Conservation (phyloP, 2,888 invertebrate genomes). For the Pseudococcus jackbeardsleyi region DNA sequence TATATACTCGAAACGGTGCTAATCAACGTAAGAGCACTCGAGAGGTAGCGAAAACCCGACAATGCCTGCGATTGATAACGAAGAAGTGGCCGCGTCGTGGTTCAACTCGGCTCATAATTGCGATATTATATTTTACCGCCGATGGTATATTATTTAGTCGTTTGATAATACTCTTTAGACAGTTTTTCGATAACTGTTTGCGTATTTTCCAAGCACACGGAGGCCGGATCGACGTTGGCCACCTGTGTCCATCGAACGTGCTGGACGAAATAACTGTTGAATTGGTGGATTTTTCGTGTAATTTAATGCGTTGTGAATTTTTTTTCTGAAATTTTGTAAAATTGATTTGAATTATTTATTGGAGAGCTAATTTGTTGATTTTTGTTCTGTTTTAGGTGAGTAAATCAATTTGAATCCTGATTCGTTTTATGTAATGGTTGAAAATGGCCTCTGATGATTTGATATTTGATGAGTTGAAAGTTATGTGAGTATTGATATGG, state of each 20-base stretch:
- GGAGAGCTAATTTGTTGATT: background rate
- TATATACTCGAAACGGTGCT: slow-evolving; percentile 26
- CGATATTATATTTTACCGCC: background rate
- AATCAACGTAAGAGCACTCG: slow-evolving; percentile 40
- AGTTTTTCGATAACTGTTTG: background rate
- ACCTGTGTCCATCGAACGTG: too few relatives aligned
- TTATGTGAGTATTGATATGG: too few relatives aligned
- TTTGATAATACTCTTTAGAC: background rate
- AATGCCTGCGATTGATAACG: background rate
- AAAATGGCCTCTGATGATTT: too few relatives aligned
- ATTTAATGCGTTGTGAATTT: background rate
- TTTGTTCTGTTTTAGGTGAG: slow-evolving; percentile 12
- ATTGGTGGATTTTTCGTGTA: background rate
- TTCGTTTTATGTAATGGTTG: background rate
- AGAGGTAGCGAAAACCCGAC: slow-evolving; percentile 14
- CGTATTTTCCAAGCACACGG: too few relatives aligned
- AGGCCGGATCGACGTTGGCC: too few relatives aligned
- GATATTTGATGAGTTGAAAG: too few relatives aligned
- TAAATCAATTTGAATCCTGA: background rate
- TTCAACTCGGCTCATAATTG: background rate
- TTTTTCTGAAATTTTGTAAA: background rate
- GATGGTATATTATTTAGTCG: background rate
- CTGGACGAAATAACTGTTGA: too few relatives aligned
- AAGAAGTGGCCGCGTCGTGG: background rate
- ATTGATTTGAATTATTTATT: background rate